phyloP scores from a whole-genome alignment of 2,797 vertebrate genomes.

The Pelochelys cantorii region DNA sequence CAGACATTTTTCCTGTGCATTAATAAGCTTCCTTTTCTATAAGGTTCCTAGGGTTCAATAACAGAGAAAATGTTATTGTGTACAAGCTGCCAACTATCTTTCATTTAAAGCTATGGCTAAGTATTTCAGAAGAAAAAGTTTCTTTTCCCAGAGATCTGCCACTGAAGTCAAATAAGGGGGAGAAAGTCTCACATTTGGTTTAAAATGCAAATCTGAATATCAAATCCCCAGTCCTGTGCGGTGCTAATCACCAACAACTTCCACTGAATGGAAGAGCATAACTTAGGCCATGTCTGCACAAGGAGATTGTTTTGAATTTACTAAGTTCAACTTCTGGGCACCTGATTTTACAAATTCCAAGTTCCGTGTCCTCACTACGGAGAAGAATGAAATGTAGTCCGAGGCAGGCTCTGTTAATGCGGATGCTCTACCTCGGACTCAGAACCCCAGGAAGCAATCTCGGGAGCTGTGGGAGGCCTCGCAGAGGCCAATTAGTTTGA shows the following conservation, averaged over 20 bases:
- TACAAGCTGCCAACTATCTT: accelerated
- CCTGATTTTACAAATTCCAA: too few relatives aligned
- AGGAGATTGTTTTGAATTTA: too few relatives aligned
- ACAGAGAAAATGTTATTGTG: neutral
- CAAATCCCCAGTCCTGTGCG: accelerated
- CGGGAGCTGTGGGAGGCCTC: too few relatives aligned
- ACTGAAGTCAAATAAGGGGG: neutral
- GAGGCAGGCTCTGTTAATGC: too few relatives aligned
- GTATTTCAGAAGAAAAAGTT: neutral
- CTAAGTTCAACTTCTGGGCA: too few relatives aligned
- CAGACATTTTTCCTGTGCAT: neutral
- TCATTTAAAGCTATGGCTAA: neutral
- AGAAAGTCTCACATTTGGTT: neutral
- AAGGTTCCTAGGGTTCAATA: neutral
- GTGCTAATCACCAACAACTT: neutral
- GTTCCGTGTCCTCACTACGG: too few relatives aligned
- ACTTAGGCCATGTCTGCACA: too few relatives aligned
- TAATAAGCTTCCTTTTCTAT: neutral
- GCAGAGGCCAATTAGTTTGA: too few relatives aligned
- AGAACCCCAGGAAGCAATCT: too few relatives aligned
- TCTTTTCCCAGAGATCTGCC: neutral
- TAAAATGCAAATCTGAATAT: neutral
- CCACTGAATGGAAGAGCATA: neutral
- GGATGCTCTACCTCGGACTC: too few relatives aligned
- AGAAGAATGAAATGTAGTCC: too few relatives aligned